A percentile compares a stretch with the other conserved stretches of the same genome.
These are phyloP conservation scores for cattle (Bos taurus) DNA, from an alignment of 2,113 vertebrate genomes.

Conservation along the genomic window DNA sequence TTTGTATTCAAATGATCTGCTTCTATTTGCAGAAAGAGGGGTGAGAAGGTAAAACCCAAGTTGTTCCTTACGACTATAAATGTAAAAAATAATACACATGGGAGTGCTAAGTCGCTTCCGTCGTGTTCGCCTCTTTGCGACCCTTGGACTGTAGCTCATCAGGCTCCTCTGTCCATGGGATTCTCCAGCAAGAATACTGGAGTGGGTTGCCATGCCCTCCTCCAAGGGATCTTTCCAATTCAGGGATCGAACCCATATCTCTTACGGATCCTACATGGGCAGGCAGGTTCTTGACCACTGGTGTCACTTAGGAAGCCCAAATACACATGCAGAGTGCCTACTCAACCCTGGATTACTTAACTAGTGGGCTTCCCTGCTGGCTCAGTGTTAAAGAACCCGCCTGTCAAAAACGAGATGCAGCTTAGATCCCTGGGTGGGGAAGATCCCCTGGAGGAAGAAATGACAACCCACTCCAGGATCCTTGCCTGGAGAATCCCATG, in stretches of 20 bases:
- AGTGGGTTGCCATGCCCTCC: background rate
- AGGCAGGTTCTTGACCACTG: background rate
- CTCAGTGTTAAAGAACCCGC: background rate
- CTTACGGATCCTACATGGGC: background rate
- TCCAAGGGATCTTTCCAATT: background rate
- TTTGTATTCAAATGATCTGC: background rate
- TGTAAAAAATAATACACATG: background rate
- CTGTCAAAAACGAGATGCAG: background rate
- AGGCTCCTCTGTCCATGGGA: background rate
- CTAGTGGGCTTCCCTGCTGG: background rate
- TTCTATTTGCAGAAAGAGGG: background rate
- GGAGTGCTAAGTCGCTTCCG: background rate
- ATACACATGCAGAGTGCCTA: background rate
- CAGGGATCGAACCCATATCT: background rate
- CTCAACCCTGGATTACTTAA: background rate
- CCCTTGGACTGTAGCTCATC: rapidly evolving
- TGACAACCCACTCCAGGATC: background rate
- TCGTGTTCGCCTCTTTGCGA: rapidly evolving
- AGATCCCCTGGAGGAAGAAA: background rate
- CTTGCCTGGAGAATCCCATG: background rate
- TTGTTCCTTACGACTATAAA: background rate
- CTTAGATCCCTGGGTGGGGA: background rate
- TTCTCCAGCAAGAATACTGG: background rate
- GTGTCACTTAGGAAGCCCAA: background rate
- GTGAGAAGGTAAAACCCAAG: background rate